These are phyloP conservation scores for Thysanoteuthis rhombus DNA, from an alignment of 2,888 invertebrate species.

Conservation along the genomic window DNA sequence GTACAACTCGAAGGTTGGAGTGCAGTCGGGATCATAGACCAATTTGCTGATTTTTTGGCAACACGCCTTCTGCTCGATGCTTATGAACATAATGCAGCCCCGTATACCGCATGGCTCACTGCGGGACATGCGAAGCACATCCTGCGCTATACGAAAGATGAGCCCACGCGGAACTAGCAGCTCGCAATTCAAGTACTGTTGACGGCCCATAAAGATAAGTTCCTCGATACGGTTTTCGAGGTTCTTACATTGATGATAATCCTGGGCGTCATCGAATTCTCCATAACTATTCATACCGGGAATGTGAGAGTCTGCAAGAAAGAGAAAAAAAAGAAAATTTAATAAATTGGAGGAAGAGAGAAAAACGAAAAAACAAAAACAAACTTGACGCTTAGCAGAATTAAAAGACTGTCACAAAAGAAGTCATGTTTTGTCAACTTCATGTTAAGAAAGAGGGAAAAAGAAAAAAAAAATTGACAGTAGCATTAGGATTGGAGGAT, in stretches of 20 bases:
- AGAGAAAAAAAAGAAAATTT: background rate
- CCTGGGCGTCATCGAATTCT: slow-evolving; percentile 42
- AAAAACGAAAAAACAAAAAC: background rate
- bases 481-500: too few relatives aligned
- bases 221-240: slow-evolving; percentile 81
- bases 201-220: slow-evolving; percentile 83
- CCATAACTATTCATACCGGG: slow-evolving; percentile 41
- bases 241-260: slow-evolving; percentile 70
- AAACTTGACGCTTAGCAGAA: too few relatives aligned
- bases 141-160: slow-evolving; percentile 80
- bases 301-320: slow-evolving; percentile 40
- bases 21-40: slow-evolving; percentile 85
- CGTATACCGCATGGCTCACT: slow-evolving; percentile 87
- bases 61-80: slow-evolving; percentile 73
- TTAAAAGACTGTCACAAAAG: too few relatives aligned
- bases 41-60: slow-evolving; percentile 80
- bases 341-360: background rate
- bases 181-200: slow-evolving; percentile 83
- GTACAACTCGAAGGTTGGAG: slow-evolving; percentile 90
- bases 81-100: slow-evolving; percentile 86
- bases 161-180: slow-evolving; percentile 86
- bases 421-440: too few relatives aligned
- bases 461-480: too few relatives aligned
- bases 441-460: too few relatives aligned
- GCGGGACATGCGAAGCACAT: slow-evolving; percentile 84